These are phyloP conservation scores for Podarcis lilfordi DNA, from an alignment of 2,797 vertebrate species.

Conservation along the genomic window DNA sequence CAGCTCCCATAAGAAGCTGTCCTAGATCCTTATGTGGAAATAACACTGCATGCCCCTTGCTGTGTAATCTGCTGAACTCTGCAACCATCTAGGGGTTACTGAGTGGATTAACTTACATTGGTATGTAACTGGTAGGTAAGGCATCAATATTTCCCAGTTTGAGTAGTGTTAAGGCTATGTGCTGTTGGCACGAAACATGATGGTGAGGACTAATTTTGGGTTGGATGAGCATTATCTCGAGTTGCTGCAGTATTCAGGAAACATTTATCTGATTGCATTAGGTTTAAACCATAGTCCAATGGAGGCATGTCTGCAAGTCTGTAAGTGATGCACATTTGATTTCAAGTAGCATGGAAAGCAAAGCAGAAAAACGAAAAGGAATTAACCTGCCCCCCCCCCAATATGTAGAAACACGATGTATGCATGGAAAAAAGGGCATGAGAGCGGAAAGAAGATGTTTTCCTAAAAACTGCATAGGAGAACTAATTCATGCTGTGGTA, in stretches of 20 bases:
- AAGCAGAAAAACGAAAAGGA: not conserved
- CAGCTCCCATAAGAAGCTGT: not conserved
- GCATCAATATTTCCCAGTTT: not conserved
- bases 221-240: not conserved
- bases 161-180: not conserved
- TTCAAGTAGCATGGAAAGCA: not conserved
- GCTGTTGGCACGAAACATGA: not conserved
- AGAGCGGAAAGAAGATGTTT: conserved; percentile 39
- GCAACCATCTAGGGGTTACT: not conserved
- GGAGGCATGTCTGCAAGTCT: not conserved
- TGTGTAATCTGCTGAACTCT: not conserved
- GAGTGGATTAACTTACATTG: not conserved
- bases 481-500: conserved; percentile 20
- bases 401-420: not conserved
- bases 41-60: not conserved
- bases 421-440: conserved; percentile 7
- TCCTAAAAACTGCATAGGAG: conserved; percentile 27
- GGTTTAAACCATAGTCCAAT: not conserved
- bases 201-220: not conserved
- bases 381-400: conserved; percentile 15
- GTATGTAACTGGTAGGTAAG: not conserved
- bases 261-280: not conserved
- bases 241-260: not conserved
- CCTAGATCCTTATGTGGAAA: not conserved
- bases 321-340: not conserved